A percentile compares a stretch with the other conserved stretches of the same genome.
Conservation (phyloP, 1,140 invertebrate genomes). For the Calephelis virginiensis region DNA sequence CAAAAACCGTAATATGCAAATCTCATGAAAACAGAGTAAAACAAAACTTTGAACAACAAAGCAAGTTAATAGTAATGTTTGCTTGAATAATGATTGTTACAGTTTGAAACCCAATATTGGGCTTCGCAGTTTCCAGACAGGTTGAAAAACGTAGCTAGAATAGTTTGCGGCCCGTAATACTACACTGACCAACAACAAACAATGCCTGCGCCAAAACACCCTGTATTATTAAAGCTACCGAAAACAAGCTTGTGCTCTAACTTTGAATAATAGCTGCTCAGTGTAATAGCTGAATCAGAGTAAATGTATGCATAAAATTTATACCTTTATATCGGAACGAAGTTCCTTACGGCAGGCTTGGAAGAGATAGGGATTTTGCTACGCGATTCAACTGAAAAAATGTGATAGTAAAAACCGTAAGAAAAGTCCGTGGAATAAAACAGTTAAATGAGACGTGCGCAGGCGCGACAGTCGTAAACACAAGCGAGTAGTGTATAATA, state of each 20-base stretch:
- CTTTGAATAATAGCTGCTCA: not conserved
- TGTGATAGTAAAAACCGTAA: too few relatives aligned
- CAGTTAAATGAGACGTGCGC: too few relatives aligned
- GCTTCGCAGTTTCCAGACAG: not conserved
- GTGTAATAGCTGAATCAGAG: not conserved
- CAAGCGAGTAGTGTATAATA: too few relatives aligned
- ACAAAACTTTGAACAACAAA: not conserved
- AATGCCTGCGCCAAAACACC: not conserved
- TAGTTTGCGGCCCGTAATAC: conserved; percentile 8
- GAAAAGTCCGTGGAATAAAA: too few relatives aligned
- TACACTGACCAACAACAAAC: conserved; percentile 9
- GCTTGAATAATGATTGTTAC: conserved; percentile 11
- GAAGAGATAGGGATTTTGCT: too few relatives aligned
- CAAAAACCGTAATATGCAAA: too few relatives aligned
- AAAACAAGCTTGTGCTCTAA: not conserved
- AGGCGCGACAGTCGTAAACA: too few relatives aligned
- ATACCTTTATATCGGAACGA: not conserved
- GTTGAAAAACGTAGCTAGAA: conserved; percentile 5
- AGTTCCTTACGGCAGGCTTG: too few relatives aligned
- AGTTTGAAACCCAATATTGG: conserved; percentile 12
- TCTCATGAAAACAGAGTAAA: not conserved
- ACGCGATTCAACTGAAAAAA: too few relatives aligned
- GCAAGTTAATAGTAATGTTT: not conserved
- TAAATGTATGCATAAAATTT: not conserved
- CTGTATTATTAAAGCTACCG: conserved; percentile 6